Base-by-base conservation (phyloP, 1,140 invertebrate genomes). In the Heliconius melpomene region DNA sequence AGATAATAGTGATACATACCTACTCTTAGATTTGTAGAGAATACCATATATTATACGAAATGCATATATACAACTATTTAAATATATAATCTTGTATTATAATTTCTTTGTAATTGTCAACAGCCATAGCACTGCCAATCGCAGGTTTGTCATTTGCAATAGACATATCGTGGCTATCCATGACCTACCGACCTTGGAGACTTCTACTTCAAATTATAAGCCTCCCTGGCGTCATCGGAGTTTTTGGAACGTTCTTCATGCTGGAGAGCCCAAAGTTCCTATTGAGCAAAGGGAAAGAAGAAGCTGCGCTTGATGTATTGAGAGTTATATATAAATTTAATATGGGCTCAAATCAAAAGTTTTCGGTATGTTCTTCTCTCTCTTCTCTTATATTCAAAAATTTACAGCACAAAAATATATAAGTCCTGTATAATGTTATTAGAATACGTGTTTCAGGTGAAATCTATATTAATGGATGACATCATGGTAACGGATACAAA, bases 181-280 rank as follows among this genome's bases (percentile, higher is more conserved):
- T 95, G 93, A 71, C 93, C 79, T 87, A 96, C 93, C 84, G 95
- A 89, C 96, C 95, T 23, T 97, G 97, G 97, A 92, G 97, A 36
- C 90, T 97, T 20, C 96, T 97, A 83, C 87, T 97, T 11, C 94
- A 96, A 9, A 78, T 96, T 2, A 96, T 96, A 83, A 95, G 96
- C n/a, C 50, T 97, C 7, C 96, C 96, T 0, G 95, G 95, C 74
- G 91, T 97, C 2, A 77, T 95, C 0, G 96, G 96, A 1, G 95
- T 95, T 13, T 36, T 96, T 1, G 85, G 94, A 2, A 90, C 97
- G 50, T 86, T 95, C 2, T 93, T 95, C 52, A 95, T 97, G 77
- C 95, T 96, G 18, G 90, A 90, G 77, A 96, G 95, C 80, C 96
- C 96, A 2, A 96, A 96, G 86, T 96, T 95, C 82, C 87, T 96